phyloP scores from a whole-genome alignment of 2,113 vertebrate species.

The Narcine bancroftii region DNA sequence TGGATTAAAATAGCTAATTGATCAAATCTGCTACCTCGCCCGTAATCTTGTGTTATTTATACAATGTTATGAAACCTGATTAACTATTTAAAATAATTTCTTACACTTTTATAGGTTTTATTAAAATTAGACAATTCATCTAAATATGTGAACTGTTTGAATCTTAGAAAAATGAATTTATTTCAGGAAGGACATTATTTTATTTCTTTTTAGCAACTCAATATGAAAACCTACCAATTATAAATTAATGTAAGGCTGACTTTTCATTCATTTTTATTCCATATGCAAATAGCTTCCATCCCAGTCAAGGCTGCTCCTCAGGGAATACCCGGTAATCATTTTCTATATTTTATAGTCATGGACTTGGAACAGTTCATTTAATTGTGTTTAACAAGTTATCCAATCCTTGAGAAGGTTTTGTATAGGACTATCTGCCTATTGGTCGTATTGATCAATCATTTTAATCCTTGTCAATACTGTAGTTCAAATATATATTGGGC shows the following conservation, averaged over 20 bases:
- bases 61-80: not conserved
- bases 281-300: not conserved
- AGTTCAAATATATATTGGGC: too few relatives aligned
- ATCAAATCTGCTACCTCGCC: not conserved
- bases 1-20: not conserved
- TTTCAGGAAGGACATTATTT: not conserved
- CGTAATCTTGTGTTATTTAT: not conserved
- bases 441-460: not conserved
- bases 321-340: not conserved
- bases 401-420: not conserved
- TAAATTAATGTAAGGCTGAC: slow-evolving; percentile 12
- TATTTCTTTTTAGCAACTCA: slow-evolving; percentile 12
- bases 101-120: not conserved
- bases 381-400: not conserved
- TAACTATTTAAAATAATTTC: not conserved
- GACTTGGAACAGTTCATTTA: not conserved
- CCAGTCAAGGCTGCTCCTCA: not conserved
- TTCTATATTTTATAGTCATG: not conserved
- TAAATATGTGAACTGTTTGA: not conserved
- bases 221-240: not conserved
- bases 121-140: slow-evolving; percentile 17
- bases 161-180: not conserved
- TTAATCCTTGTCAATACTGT: not conserved
- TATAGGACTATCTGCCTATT: not conserved
- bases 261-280: slow-evolving; percentile 5